Evolutionary conservation across 2,113 vertebrate genomes (phyloP), one percentile per base, ranked within the genome.

Genomic region (Agapornis roseicollis): DNA sequence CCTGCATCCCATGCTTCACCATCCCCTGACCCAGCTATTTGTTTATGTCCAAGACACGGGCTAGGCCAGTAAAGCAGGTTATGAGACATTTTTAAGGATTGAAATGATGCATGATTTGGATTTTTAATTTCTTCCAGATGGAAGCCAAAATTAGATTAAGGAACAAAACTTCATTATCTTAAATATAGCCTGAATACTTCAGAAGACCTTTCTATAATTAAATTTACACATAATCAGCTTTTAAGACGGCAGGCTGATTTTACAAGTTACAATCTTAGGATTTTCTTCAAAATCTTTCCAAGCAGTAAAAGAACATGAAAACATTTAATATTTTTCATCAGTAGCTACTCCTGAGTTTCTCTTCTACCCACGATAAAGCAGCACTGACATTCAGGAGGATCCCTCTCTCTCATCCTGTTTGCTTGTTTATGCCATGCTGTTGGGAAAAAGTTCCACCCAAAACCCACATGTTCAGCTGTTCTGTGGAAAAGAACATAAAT

Each of bases 61-160:
- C 42, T 29, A 31, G 35, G 64, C 58, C 17, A 68, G 29, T 0
- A 33, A 33, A 33, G 35, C 60, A 58, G n/a, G 44, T 17, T 14
- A 28, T 0, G 6, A 87, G 69, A 10, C 14, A 4, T 44, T 69
- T 83, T 35, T 41, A 52, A 85, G 44, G 74, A 58, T 20, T 11
- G 20, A 69, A 87, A 71, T 19, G n/a, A 88, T 47, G 53, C 66
- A 39, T 20, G 73, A 49, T 37, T 86, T 24, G 70, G 41, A 78
- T 93, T 94, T 91, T 69, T 91, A 88, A 94, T 94, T 91, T 60
- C 76, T 93, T 94, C 92, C 88, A 92, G 90, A 73, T 65, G 87
- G 71, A 76, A 79, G 73, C 10, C 27, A 19, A 83, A 90, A 86
- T 88, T 3, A 47, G 64, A 84, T 94, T 92, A 92, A 80, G 68